Base-by-base conservation (phyloP, 92 coral and sea anemone genomes). In the Zoanthus solanderi region DNA sequence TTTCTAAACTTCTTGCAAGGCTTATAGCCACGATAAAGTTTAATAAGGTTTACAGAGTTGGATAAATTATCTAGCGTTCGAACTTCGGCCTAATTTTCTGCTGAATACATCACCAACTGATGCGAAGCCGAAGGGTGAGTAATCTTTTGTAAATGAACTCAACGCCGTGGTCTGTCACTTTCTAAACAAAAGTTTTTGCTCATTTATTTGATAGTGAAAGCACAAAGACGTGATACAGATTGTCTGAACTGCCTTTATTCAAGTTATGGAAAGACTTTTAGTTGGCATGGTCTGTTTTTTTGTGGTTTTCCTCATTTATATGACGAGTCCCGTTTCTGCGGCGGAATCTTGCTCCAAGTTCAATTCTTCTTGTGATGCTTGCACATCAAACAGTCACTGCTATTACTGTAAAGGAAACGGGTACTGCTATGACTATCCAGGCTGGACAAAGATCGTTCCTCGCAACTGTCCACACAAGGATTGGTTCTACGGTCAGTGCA, bases 401-500 rank as follows among this genome's bases (percentile, higher is more conserved):
- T 95, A 92, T 86, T 97, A 94, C 94, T 97, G 99, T 71, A 72
- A 79, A 48, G 89, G 90, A 50, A 89, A 91, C 0, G 5, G 76
- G 3, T 72, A 60, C 37, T 97, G 99, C 47, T 48, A 44, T 47
- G 71, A 84, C 30, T 95, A 92, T 72, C 94, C 95, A 2, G 93
- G 94, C 75, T 94, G 95, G 95, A 89, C 94, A 45, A 91, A 90
- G 63, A 66, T 95, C 4, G 89, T 89, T 57, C 98, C 96, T 44
- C 88, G 86, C 28, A 84, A 93, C 76, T 97, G 99, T 86, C 95
- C 94, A 0, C 92, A 92, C 86, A 95, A 91, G 72, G 85, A 91
- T 42, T 91, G 98, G 94, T 97, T 58, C 88, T 94, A 94, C 63
- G 93, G 92, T 34, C 99, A 97, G 50, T 97, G 99, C 76, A 88